phyloP scores from a whole-genome alignment of 2,888 invertebrate genomes.

The Andrena bicolor region DNA sequence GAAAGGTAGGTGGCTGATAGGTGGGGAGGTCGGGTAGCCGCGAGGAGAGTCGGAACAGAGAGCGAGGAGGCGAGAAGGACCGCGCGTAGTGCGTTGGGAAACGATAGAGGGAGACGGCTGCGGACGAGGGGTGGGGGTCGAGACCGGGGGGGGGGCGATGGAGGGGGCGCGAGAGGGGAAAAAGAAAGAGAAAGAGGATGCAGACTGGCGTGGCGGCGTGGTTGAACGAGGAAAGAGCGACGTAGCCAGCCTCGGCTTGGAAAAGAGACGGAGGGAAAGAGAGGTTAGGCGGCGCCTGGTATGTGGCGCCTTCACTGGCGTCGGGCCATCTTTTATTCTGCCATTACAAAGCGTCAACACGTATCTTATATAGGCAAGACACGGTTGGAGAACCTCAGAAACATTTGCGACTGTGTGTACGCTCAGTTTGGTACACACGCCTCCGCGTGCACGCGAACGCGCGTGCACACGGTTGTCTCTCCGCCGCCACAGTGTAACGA shows the following conservation, averaged over 20 bases:
- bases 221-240: constrained; percentile 35
- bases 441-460: constrained; percentile 4
- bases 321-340: constrained; percentile 82
- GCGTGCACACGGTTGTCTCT: background rate
- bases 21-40: constrained; percentile 45
- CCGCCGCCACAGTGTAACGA: too few species aligned
- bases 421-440: constrained; percentile 29
- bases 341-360: constrained; percentile 82
- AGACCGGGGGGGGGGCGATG: background rate
- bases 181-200: constrained; percentile 27
- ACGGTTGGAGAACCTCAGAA: constrained; percentile 57
- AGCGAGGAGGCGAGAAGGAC: constrained; percentile 12
- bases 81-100: too few species aligned
- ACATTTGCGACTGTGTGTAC: constrained; percentile 27
- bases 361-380: constrained; percentile 74
- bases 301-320: constrained; percentile 84
- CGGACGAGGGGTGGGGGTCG: background rate
- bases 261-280: constrained; percentile 60
- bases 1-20: constrained; percentile 30
- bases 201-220: constrained; percentile 30
- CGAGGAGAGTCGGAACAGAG: constrained; percentile 23
- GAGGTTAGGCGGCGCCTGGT: constrained; percentile 83
- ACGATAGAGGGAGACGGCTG: constrained; percentile 12
- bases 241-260: constrained; percentile 28
- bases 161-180: constrained; percentile 21